Evolutionary conservation across 2,797 vertebrate species (phyloP), one percentile per base, ranked within the genome.

Genomic region (Crenuchus spilurus): DNA sequence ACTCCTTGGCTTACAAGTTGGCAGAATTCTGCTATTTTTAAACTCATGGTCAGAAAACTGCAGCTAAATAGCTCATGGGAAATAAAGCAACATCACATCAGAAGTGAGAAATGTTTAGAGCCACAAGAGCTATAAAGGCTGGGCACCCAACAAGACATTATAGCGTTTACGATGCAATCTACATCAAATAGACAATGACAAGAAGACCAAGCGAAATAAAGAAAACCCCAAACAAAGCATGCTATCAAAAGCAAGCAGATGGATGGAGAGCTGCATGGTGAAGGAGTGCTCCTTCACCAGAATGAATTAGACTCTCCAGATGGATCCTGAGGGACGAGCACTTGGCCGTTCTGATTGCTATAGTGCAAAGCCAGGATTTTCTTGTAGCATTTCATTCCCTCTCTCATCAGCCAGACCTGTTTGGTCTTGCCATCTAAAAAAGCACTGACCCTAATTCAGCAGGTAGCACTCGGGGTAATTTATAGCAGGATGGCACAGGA

Each of bases 381-480:
- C 14, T 81, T n/a, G 52, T 58, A 42, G 7, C 41, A 28, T 69
- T 70, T 39, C 60, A 54, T 49, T 77, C 46, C 60, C 44, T 44
- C 72, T 49, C 52, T 79, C 30, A 67, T 48, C 16, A 63, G 78
- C 41, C 62, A 72, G 42, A 70, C 46, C 62, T 64, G 73, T 72
- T 79, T 79, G 79, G 82, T 77, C 66, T 54, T 73, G 51, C 33
- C 57, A 20, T 75, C 75, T 63, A 79, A 84, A 82, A n/a, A 84
- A 75, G 69, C 67, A 65, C 61, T 83, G 83, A 84, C 87, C 86
- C 58, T 82, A 82, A 85, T 85, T 87, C 81, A 72, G 75, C 42
- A 65, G 78, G 66, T 22, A 33, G 73, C 76, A 83, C 79, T 80
- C 79, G 41, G 72, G 64, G 76, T 86, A 85, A 86, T 82, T 86